Conservation (phyloP, 2,113 vertebrate genomes). For the Etheostoma cragini region DNA sequence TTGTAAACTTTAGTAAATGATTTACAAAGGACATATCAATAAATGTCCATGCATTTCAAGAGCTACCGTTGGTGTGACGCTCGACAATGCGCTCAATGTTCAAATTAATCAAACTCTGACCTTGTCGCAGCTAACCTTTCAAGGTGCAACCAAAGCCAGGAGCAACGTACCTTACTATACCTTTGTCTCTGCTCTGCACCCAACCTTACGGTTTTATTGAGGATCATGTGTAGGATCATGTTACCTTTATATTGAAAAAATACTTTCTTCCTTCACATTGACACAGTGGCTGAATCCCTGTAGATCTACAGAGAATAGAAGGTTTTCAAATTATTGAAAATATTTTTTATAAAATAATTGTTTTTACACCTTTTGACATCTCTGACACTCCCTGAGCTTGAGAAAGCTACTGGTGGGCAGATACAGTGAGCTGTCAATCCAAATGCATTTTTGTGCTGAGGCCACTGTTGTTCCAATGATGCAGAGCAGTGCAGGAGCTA, state of each 20-base stretch:
- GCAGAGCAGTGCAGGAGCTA: background rate
- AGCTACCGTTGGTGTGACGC: no score
- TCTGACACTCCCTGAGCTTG: background rate
- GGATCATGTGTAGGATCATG: no score
- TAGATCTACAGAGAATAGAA: no score
- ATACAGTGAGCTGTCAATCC: background rate
- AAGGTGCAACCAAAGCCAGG: no score
- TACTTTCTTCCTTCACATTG: background rate
- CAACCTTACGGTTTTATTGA: no score
- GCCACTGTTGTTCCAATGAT: background rate
- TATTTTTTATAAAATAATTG: background rate
- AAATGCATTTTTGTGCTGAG: background rate
- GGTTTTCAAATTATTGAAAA: background rate
- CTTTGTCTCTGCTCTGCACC: no score
- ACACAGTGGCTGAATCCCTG: no score
- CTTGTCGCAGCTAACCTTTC: no score
- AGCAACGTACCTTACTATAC: no score
- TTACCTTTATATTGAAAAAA: background rate
- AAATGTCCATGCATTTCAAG: background rate
- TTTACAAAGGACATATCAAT: background rate
- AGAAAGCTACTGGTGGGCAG: background rate
- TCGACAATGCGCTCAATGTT: no score
- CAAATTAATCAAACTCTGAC: no score
- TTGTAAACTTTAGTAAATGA: background rate
- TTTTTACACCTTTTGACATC: background rate